phyloP scores from a whole-genome alignment of 2,113 vertebrate species.

The Corydoras maculifer region DNA sequence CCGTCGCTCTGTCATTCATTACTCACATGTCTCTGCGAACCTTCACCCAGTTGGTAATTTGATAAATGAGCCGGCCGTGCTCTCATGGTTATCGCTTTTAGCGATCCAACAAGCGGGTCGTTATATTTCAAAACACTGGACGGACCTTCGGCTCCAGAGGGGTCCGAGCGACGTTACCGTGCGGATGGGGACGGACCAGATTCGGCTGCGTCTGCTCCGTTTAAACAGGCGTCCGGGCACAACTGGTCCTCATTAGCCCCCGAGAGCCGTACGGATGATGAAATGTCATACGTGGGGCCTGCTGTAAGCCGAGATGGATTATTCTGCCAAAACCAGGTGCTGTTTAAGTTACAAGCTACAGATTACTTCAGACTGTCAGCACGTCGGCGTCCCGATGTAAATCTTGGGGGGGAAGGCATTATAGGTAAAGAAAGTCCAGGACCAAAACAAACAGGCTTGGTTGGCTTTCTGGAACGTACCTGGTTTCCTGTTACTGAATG shows the following conservation, averaged over 20 bases:
- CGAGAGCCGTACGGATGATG: conserved; percentile 29
- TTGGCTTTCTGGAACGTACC: neutral
- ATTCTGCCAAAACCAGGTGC: conserved; percentile 31
- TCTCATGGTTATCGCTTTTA: conserved; percentile 50
- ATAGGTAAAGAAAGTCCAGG: neutral
- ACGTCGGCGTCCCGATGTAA: neutral
- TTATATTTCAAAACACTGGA: conserved; percentile 49
- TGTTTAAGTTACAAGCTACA: conserved; percentile 28
- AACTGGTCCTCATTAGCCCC: conserved; percentile 46
- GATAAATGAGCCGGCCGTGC: conserved; percentile 52
- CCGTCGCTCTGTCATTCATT: conserved; percentile 50
- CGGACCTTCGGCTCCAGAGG: conserved; percentile 44
- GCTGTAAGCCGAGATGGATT: conserved; percentile 24
- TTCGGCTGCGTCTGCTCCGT: conserved; percentile 26
- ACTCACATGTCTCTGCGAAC: conserved; percentile 46
- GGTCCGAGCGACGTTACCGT: conserved; percentile 20
- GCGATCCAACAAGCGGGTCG: conserved; percentile 53
- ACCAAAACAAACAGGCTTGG: neutral
- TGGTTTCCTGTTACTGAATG: too few relatives aligned
- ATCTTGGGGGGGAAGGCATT: neutral
- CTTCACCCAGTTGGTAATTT: conserved; percentile 53
- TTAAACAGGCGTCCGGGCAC: conserved; percentile 30
- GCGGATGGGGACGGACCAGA: conserved; percentile 9
- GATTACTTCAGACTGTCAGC: conserved; percentile 26
- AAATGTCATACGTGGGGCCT: conserved; percentile 23